A percentile compares a stretch with the other conserved stretches of the same genome.
These are phyloP conservation scores for Calliphora vicina DNA, from an alignment of 1,140 invertebrate genomes.

Conservation along the genomic window DNA sequence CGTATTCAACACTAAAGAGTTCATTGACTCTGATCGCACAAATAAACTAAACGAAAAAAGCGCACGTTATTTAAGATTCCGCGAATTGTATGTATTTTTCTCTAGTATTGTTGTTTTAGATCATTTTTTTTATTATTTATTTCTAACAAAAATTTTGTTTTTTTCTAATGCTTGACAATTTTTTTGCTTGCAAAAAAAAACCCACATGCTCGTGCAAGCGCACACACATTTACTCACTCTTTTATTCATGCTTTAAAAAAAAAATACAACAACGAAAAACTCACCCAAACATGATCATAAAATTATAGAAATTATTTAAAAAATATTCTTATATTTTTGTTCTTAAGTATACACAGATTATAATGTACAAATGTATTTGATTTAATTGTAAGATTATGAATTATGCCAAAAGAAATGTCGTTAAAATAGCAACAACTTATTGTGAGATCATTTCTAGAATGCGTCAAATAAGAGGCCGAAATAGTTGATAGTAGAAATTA, in stretches of 20 bases:
- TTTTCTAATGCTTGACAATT: not conserved
- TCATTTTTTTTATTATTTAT: not conserved
- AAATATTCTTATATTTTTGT: no score
- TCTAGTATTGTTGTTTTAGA: not conserved
- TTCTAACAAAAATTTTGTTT: not conserved
- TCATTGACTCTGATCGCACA: not conserved
- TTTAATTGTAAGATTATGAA: no score
- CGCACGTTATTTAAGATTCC: not conserved
- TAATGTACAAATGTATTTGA: no score
- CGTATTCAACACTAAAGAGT: not conserved
- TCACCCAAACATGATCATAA: not conserved
- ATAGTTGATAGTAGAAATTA: no score
- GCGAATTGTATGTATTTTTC: not conserved
- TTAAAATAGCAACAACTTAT: no score
- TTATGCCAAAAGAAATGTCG: no score
- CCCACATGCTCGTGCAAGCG: not conserved
- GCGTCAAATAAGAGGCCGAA: no score
- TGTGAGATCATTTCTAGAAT: no score
- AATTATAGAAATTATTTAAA: not conserved
- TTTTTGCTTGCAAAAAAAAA: slow-evolving; percentile 1
- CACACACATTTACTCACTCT: not conserved
- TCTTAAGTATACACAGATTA: no score
- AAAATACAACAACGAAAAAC: not conserved
- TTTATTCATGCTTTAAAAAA: no score
- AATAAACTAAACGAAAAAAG: slow-evolving; percentile 9